A percentile compares a stretch with the other conserved stretches of the same genome.
These are phyloP conservation scores for Puma concolor DNA, from an alignment of 2,113 vertebrate species.

Conservation along the genomic window DNA sequence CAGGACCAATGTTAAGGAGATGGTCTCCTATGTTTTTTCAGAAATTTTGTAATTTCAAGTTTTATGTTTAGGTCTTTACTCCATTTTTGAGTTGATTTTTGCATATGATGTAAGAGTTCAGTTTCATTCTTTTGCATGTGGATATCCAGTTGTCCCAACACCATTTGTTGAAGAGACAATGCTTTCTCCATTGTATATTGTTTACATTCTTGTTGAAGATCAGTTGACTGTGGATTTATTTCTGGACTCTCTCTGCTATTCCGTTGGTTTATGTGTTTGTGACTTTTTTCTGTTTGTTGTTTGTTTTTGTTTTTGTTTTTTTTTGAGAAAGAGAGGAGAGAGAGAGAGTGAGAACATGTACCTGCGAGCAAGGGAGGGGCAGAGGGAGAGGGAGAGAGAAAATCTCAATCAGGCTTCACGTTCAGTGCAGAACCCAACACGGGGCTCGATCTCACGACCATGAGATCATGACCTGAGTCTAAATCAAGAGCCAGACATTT, in stretches of 20 bases:
- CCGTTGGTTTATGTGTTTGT: neutral
- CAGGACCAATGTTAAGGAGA: neutral
- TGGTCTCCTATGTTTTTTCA: neutral
- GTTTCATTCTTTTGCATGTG: neutral
- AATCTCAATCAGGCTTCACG: too few relatives aligned
- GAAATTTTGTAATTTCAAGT: neutral
- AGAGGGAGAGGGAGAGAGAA: too few relatives aligned
- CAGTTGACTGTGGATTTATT: neutral
- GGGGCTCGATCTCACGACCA: too few relatives aligned
- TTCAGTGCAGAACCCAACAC: too few relatives aligned
- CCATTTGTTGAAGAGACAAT: neutral
- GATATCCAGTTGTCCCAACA: neutral
- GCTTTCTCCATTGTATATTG: neutral
- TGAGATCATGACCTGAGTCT: too few relatives aligned
- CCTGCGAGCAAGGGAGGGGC: too few relatives aligned
- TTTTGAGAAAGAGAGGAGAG: too few relatives aligned
- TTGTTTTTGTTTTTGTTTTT: too few relatives aligned
- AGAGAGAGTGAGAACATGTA: too few relatives aligned
- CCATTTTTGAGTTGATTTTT: neutral
- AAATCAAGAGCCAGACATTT: too few relatives aligned
- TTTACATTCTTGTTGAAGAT: neutral
- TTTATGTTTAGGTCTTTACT: neutral
- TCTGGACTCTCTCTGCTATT: neutral
- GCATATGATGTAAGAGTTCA: neutral
- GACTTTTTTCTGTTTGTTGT: neutral